A percentile compares a stretch with the other conserved stretches of the same genome.
phyloP scores from a whole-genome alignment of 2,797 vertebrate species.

The Spatula versicolor region DNA sequence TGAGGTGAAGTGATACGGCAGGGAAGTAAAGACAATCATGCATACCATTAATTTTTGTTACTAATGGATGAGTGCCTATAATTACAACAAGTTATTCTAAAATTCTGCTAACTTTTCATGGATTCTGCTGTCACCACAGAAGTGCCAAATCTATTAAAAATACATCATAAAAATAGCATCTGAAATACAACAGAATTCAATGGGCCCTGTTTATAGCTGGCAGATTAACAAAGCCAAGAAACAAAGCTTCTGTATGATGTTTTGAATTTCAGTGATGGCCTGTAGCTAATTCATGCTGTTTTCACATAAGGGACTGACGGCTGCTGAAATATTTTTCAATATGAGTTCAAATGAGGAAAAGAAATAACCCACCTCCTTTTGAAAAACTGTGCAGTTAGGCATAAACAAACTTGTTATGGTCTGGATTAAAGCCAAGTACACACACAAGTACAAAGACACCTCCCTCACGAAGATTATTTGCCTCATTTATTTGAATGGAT shows the following conservation, averaged over 20 bases:
- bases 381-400: conserved; percentile 29
- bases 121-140: conserved; percentile 1
- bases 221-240: conserved; percentile 55
- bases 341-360: conserved; percentile 56
- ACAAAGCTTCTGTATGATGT: conserved; percentile 53
- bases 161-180: conserved; percentile 32
- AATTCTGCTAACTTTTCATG: conserved; percentile 7
- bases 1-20: neutral
- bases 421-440: conserved; percentile 33
- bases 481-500: conserved; percentile 8
- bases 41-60: neutral
- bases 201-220: conserved; percentile 55
- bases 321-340: conserved; percentile 56
- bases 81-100: conserved; percentile 13
- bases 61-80: conserved; percentile 35
- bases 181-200: conserved; percentile 31
- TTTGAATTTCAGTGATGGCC: conserved; percentile 65
- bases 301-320: conserved; percentile 58
- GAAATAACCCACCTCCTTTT: conserved; percentile 53
- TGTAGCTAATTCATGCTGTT: conserved; percentile 67
- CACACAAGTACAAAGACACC: conserved; percentile 3
- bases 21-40: neutral
- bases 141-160: conserved; percentile 40
- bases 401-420: conserved; percentile 48
- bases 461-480: conserved; percentile 28